A percentile compares a stretch with the other conserved stretches of the same genome.
These are phyloP conservation scores for Conistra vaccinii DNA, from an alignment of 2,888 invertebrate genomes.

Conservation along the genomic window DNA sequence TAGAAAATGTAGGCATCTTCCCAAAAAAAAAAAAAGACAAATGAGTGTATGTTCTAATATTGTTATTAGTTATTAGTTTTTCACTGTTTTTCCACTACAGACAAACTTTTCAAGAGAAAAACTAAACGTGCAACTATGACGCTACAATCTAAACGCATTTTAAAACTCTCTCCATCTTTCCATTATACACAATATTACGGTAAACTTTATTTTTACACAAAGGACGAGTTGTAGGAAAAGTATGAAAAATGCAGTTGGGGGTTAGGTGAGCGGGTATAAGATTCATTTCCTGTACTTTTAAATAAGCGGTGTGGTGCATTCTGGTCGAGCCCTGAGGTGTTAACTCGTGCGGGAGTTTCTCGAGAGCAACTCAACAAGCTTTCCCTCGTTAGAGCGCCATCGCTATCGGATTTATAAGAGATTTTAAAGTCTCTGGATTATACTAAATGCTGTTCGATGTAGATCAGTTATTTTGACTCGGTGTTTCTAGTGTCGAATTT, in stretches of 20 bases:
- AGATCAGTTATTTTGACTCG: conserved; percentile 10
- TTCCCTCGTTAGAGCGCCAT: conserved; percentile 60
- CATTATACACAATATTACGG: conserved; percentile 41
- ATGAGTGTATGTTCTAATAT: no score
- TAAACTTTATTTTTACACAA: conserved; percentile 59
- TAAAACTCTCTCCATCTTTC: conserved; percentile 19
- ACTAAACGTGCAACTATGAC: conserved; percentile 1
- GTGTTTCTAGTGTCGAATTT: neutral
- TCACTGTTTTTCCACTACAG: neutral
- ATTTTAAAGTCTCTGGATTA: conserved; percentile 44
- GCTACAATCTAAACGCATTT: conserved; percentile 38
- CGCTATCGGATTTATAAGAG: conserved; percentile 58
- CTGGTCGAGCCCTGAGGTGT: conserved; percentile 60
- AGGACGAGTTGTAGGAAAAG: conserved; percentile 53
- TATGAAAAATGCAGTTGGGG: conserved; percentile 70
- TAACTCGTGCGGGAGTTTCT: conserved; percentile 57
- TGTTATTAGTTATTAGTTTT: no score
- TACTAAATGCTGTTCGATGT: conserved; percentile 33
- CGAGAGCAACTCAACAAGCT: conserved; percentile 60
- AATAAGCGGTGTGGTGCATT: conserved; percentile 64
- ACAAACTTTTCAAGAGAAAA: conserved; percentile 17
- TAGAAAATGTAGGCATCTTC: neutral
- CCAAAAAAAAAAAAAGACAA: no score
- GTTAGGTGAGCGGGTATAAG: conserved; percentile 41
- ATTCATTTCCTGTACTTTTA: conserved; percentile 70